Evolutionary conservation across 2,888 invertebrate species (phyloP), one percentile per base, ranked within the genome.

Genomic region (Plusia festucae): DNA sequence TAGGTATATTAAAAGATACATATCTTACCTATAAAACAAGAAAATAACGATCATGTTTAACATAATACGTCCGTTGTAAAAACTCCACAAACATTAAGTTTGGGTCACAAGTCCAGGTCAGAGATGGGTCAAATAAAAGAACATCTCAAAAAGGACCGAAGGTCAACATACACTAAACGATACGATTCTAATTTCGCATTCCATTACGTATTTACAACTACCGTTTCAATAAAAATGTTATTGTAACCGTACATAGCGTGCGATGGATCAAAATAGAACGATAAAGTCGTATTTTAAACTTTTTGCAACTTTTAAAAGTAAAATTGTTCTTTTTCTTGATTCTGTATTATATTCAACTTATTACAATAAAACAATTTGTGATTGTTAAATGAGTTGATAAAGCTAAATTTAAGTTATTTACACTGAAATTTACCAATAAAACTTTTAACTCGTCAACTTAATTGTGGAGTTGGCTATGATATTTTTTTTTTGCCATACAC

Each of bases 171-270:
- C 46, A 49, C 46, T 49, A 32, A 68, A 64, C 57, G 54, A 69
- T 18, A 55, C 30, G 9, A 60, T 55, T 60, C 65, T 51, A 49
- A 58, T 76, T 73, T 76, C 57, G 73, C 65, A 70, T 52, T 67
- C 62, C 76, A 73, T 67, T 73, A 49, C 59, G n/a, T 62, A 56
- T 70, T 67, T 56, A 62, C 65, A 55, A 60, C 59, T 58, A 60
- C n/a, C 53, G 57, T 65, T 67, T 62, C 40, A 54, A 67, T 70
- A 56, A 65, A 55, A 68, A 8, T 44, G 40, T 64, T 62, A 52
- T 62, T 70, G 51, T 62, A 53, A 11, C 8, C 49, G 3, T 51
- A 44, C 58, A 52, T 44, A 59, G 22, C n/a, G 24, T 52, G 62
- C 18, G 53, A 61, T 60, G 75, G 59, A 64, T 59, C 20, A 44